Conservation (phyloP, 2,113 vertebrate genomes). For the Plecotus auritus region DNA sequence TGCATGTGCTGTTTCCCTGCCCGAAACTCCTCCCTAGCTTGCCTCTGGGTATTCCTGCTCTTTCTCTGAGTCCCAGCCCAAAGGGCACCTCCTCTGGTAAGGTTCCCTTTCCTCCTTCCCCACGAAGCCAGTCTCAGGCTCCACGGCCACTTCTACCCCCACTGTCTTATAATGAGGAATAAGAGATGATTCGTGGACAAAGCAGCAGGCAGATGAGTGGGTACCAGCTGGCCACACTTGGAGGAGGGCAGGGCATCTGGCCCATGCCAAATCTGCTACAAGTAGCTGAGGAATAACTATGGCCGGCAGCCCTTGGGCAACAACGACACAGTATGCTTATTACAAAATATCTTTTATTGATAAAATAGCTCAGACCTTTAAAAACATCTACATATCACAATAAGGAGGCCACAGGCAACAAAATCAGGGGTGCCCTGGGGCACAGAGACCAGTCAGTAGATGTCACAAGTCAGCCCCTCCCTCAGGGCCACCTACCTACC, state of each 20-base stretch:
- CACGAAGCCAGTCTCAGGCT: neutral
- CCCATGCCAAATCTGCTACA: neutral
- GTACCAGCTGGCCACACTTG: neutral
- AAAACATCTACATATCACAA: constrained; percentile 33
- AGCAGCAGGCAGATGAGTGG: neutral
- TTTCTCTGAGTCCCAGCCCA: neutral
- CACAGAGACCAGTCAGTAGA: neutral
- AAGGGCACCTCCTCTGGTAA: neutral
- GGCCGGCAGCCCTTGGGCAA: neutral
- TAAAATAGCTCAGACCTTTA: constrained; percentile 68
- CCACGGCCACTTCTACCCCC: neutral
- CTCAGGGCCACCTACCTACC: neutral
- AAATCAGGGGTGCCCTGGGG: neutral
- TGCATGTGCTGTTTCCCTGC: neutral
- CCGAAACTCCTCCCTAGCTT: neutral
- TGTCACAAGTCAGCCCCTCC: neutral
- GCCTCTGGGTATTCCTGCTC: neutral
- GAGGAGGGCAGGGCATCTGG: neutral
- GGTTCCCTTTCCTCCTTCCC: neutral
- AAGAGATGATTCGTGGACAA: neutral
- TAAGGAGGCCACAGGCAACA: neutral
- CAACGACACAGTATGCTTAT: constrained; percentile 49
- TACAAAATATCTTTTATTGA: constrained; percentile 77
- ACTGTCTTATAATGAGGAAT: neutral
- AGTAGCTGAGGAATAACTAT: neutral